A percentile compares a stretch with the other conserved stretches of the same genome.
Evolutionary conservation across 2,113 vertebrate genomes (phyloP).

Genomic region (Nerophis ophidion): DNA sequence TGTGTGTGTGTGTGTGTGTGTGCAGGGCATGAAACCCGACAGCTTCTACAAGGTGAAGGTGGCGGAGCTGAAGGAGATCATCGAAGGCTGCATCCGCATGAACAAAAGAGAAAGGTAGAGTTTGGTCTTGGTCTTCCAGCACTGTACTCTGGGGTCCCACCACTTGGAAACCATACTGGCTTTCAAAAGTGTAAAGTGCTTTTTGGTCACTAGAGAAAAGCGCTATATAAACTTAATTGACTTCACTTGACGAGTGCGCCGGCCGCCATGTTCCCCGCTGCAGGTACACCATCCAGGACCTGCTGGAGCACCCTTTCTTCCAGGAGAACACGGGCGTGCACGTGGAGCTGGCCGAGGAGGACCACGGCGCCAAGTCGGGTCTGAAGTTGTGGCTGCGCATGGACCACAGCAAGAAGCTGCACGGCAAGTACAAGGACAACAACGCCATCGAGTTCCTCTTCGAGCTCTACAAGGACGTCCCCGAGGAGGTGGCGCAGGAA

Average conservation of each 20-base stretch:
- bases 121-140: not conserved
- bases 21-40: constrained; percentile 92
- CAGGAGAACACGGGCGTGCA: constrained; percentile 90
- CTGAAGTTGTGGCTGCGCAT: constrained; percentile 95
- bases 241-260: too few species aligned
- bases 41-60: constrained; percentile 98
- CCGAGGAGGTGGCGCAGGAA: constrained; percentile 93
- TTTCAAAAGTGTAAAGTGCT: too few species aligned
- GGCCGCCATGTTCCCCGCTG: too few species aligned
- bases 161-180: not conserved
- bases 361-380: constrained; percentile 81
- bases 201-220: too few species aligned
- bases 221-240: too few species aligned
- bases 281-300: constrained; percentile 93
- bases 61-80: constrained; percentile 95
- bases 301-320: constrained; percentile 92
- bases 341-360: constrained; percentile 91
- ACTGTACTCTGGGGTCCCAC: too few species aligned
- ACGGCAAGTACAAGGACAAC: constrained; percentile 92
- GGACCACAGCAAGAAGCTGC: constrained; percentile 87
- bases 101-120: constrained; percentile 94
- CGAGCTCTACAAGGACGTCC: constrained; percentile 88
- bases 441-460: constrained; percentile 96
- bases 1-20: not conserved
- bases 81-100: constrained; percentile 94